phyloP scores from a whole-genome alignment of 2,797 vertebrate genomes.

The Gallinago nigripennis region DNA sequence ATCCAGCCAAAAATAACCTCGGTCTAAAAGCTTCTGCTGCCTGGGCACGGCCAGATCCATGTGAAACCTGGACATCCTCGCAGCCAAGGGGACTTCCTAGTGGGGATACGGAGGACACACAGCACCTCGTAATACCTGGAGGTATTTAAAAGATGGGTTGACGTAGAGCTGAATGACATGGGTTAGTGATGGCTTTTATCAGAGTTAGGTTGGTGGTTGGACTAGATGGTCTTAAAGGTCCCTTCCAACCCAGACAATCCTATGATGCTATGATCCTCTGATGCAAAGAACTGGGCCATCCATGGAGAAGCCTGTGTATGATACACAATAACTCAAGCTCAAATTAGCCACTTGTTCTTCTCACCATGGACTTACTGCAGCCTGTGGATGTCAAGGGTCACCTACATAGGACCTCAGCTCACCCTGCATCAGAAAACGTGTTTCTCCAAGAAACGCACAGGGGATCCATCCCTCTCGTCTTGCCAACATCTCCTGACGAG shows the following conservation, averaged over 20 bases:
- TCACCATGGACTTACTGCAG: not conserved
- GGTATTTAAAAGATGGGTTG: too few relatives aligned
- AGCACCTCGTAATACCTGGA: not conserved
- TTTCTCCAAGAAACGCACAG: not conserved
- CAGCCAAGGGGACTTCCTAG: not conserved
- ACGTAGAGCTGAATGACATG: too few relatives aligned
- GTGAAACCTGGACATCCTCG: not conserved
- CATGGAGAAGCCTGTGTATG: not conserved
- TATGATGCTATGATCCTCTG: too few relatives aligned
- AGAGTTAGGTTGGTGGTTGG: too few relatives aligned
- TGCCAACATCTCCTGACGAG: not conserved
- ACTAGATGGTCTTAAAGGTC: too few relatives aligned
- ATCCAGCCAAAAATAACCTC: not conserved
- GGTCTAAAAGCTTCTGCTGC: not conserved
- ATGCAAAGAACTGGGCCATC: not conserved
- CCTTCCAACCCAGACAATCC: too few relatives aligned
- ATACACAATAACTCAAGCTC: not conserved
- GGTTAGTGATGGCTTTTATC: too few relatives aligned
- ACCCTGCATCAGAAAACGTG: not conserved
- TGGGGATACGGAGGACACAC: accelerated
- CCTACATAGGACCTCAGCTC: not conserved
- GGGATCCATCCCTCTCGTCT: not conserved
- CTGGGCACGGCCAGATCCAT: not conserved
- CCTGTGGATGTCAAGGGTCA: not conserved
- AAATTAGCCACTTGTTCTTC: not conserved